Conservation (phyloP, 2,113 vertebrate genomes). For the Nerophis lumbriciformis region DNA sequence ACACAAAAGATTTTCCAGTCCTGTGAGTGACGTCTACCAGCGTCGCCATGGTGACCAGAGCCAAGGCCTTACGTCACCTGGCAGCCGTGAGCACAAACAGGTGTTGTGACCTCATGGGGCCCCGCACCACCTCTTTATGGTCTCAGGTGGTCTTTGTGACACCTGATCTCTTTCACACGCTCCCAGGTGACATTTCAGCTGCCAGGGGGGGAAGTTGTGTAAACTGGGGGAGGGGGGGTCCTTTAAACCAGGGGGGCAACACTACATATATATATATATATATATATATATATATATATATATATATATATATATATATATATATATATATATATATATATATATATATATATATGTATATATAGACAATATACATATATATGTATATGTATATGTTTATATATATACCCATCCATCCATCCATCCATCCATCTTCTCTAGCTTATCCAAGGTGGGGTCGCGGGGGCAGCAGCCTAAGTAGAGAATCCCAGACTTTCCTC, state of each 20-base stretch:
- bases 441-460: too few species aligned
- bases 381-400: too few species aligned
- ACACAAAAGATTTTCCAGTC: slow-evolving; percentile 13
- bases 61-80: slow-evolving; percentile 43
- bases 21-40: slow-evolving; percentile 3
- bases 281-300: too few species aligned
- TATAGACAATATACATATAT: too few species aligned
- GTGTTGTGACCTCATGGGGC: slow-evolving; percentile 61
- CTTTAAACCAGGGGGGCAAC: slow-evolving; percentile 5
- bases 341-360: too few species aligned
- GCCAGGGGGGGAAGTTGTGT: slow-evolving; percentile 17
- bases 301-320: too few species aligned
- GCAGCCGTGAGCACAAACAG: slow-evolving; percentile 48
- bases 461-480: too few species aligned
- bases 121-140: slow-evolving; percentile 25
- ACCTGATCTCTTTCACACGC: slow-evolving; percentile 16
- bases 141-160: slow-evolving; percentile 32
- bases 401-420: too few species aligned
- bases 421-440: too few species aligned
- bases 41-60: slow-evolving; percentile 49
- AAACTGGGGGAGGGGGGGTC: slow-evolving; percentile 9
- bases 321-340: too few species aligned
- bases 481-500: too few species aligned
- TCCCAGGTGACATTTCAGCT: slow-evolving; percentile 9
- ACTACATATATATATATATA: too few species aligned